Evolutionary conservation across 2,113 vertebrate species (phyloP).

Genomic region (Chauna torquata): DNA sequence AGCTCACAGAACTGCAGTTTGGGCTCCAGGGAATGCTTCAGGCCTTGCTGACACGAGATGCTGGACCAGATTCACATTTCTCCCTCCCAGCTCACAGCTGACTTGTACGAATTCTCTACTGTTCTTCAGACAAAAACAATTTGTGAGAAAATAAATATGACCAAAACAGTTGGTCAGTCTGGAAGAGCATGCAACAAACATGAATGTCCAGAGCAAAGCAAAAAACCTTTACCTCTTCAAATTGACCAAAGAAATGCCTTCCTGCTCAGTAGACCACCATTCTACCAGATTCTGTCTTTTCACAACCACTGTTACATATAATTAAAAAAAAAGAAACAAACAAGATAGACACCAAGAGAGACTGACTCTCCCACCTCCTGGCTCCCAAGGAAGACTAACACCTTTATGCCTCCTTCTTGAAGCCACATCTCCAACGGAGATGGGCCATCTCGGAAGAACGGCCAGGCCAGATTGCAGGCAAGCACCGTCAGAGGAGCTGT

Average conservation of each 20-base stretch:
- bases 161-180: background rate
- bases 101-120: background rate
- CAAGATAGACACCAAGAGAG: background rate
- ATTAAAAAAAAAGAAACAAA: background rate
- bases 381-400: background rate
- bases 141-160: background rate
- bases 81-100: background rate
- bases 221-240: background rate
- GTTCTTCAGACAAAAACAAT: background rate
- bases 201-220: background rate
- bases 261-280: background rate
- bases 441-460: background rate
- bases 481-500: rapidly evolving
- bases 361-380: background rate
- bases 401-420: rapidly evolving
- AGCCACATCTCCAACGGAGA: rapidly evolving
- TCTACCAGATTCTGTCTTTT: background rate
- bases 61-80: background rate
- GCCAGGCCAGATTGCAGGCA: rapidly evolving
- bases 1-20: rapidly evolving
- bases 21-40: background rate
- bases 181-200: background rate
- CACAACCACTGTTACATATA: no score
- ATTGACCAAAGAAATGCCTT: background rate
- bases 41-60: background rate